These are phyloP conservation scores for Crossocerus cetratus DNA, from an alignment of 2,888 invertebrate genomes.

Conservation along the genomic window DNA sequence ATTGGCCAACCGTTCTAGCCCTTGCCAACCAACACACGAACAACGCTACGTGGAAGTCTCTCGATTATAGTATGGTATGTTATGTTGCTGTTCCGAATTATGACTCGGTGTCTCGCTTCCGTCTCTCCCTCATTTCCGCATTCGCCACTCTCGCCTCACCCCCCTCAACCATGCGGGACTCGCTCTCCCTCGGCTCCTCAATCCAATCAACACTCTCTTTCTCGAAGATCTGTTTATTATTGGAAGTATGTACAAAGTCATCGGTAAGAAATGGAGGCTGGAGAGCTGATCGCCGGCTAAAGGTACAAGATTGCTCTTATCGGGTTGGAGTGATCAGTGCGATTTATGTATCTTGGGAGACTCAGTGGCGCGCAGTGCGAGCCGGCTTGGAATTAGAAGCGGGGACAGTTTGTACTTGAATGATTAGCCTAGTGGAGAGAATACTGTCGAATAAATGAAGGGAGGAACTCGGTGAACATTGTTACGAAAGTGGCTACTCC, in stretches of 20 bases:
- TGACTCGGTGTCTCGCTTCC: constrained; percentile 57
- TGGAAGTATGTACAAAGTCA: constrained; percentile 32
- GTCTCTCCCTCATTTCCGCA: not conserved
- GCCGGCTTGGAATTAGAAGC: not conserved
- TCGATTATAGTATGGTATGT: constrained; percentile 9
- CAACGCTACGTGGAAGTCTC: constrained; percentile 31
- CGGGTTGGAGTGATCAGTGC: no score
- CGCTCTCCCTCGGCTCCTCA: not conserved
- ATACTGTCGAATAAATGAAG: no score
- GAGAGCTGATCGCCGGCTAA: no score
- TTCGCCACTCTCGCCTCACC: constrained; percentile 2
- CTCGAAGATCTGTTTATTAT: constrained; percentile 25
- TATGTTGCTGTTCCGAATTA: constrained; percentile 32
- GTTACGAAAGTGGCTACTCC: no score
- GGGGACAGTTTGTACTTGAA: not conserved
- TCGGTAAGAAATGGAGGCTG: constrained; percentile 13
- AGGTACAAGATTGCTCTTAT: no score
- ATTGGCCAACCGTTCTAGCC: constrained; percentile 67
- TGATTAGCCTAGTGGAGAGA: no score
- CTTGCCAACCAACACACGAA: constrained; percentile 65
- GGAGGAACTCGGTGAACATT: no score
- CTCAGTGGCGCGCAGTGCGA: no score
- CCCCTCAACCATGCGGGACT: constrained; percentile 1
- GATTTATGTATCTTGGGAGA: no score
- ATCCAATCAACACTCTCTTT: not conserved